Evolutionary conservation across 2,113 vertebrate genomes (phyloP).

Genomic region (Acanthisitta chloris): DNA sequence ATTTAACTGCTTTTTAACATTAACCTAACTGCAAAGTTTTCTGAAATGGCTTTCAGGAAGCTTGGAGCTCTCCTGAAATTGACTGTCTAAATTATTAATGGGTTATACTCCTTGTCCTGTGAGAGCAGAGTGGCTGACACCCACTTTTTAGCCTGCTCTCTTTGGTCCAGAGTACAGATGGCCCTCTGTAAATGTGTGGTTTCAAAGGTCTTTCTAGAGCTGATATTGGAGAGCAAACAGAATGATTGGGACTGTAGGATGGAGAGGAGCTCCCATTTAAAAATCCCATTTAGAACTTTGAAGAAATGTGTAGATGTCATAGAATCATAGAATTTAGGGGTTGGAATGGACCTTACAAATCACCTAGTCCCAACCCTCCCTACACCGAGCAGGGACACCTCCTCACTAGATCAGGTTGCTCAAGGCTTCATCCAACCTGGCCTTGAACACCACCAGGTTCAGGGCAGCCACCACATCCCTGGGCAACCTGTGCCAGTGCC

Average conservation of each 20-base stretch:
- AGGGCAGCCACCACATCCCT: no score
- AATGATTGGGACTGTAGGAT: neutral
- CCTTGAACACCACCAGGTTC: no score
- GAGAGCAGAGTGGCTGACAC: neutral
- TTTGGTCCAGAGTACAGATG: neutral
- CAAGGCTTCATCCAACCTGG: no score
- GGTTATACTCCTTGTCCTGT: conserved; percentile 5
- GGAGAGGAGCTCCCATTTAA: neutral
- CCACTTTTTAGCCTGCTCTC: neutral
- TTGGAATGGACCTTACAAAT: no score
- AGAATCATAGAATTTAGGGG: no score
- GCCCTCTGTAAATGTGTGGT: neutral
- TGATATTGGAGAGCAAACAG: neutral
- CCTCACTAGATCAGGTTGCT: no score
- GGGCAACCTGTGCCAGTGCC: no score
- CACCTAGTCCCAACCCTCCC: no score
- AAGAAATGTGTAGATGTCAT: neutral
- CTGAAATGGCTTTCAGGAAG: neutral
- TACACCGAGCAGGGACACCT: no score
- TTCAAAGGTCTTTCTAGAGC: neutral
- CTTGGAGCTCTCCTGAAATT: neutral
- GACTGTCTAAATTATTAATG: neutral
- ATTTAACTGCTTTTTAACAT: neutral
- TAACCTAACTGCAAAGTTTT: neutral
- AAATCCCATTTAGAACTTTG: neutral